Conservation (phyloP, 2,888 invertebrate genomes). For the Clostera curtula region DNA sequence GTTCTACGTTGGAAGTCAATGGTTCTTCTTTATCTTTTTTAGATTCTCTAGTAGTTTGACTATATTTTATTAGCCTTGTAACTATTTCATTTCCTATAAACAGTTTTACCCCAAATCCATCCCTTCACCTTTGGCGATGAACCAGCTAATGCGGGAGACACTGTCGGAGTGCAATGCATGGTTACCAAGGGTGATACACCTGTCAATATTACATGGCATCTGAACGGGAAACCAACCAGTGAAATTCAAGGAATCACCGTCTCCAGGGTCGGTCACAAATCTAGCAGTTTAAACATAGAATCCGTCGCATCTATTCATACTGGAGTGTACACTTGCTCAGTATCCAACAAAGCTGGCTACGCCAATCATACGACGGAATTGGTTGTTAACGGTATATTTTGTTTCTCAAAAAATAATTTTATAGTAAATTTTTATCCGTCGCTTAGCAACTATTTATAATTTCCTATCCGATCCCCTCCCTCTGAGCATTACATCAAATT, state of each 20-base stretch:
- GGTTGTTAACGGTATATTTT: conserved; percentile 80
- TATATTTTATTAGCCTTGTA: conserved; percentile 15
- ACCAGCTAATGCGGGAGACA: conserved; percentile 84
- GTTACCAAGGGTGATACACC: conserved; percentile 87
- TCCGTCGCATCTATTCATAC: conserved; percentile 82
- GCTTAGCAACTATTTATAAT: conserved; percentile 12
- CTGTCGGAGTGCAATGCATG: conserved; percentile 83
- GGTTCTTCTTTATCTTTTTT: conserved; percentile 63
- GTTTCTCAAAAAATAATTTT: conserved; percentile 12
- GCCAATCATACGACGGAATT: conserved; percentile 79
- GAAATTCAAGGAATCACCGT: conserved; percentile 72
- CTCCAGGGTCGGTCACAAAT: conserved; percentile 75
- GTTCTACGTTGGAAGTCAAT: conserved; percentile 82
- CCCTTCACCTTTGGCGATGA: conserved; percentile 86
- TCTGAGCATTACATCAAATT: too few species aligned
- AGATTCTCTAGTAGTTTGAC: conserved; percentile 23
- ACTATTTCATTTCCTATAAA: conserved; percentile 20
- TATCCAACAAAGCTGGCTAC: conserved; percentile 79
- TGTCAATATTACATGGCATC: conserved; percentile 83
- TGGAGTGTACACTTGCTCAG: conserved; percentile 84
- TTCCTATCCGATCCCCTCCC: conserved; percentile 5
- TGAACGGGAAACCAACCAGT: conserved; percentile 77
- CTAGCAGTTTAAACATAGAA: conserved; percentile 83
- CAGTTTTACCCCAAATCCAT: conserved; percentile 85
- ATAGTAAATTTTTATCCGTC: conserved; percentile 9